Evolutionary conservation across 2,113 vertebrate species (phyloP).

Genomic region (Cephalopterus ornatus): DNA sequence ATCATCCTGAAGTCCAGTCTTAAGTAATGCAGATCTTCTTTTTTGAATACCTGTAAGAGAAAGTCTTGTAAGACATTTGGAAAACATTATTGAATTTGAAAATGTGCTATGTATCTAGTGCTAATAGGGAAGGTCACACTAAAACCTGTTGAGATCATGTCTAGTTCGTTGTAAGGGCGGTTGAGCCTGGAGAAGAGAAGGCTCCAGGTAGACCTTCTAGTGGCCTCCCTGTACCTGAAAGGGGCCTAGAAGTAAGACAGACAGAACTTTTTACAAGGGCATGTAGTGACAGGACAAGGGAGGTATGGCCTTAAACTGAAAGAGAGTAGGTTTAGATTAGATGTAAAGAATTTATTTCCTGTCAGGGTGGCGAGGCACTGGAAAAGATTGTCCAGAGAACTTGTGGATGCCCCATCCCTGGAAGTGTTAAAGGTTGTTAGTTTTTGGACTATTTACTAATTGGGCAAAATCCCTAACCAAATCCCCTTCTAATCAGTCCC

Average conservation of each 20-base stretch:
- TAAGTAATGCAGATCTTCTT: not conserved
- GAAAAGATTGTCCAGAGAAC: not conserved
- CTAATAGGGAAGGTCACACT: not conserved
- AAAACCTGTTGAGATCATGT: not conserved
- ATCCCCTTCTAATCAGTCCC: too few relatives aligned
- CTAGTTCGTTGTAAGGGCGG: not conserved
- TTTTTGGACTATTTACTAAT: not conserved
- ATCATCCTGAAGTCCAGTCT: not conserved
- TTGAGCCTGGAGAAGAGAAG: not conserved
- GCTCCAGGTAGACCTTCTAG: not conserved
- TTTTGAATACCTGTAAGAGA: slow-evolving; percentile 61
- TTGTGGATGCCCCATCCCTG: not conserved
- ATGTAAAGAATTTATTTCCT: not conserved
- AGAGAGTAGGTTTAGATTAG: not conserved
- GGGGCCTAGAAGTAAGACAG: not conserved
- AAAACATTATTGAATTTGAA: not conserved
- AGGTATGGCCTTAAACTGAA: not conserved
- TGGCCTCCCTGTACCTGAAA: not conserved
- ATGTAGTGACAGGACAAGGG: not conserved
- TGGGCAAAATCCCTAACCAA: not conserved
- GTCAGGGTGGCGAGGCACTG: too few relatives aligned
- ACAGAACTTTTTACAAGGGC: not conserved
- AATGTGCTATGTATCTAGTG: not conserved
- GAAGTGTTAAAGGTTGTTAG: not conserved
- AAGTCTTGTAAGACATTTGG: not conserved